Percentiles rank a stretch among this genome's conserved stretches.
Conservation (phyloP, 2,113 vertebrate species). For the Tonatia bakeri region DNA sequence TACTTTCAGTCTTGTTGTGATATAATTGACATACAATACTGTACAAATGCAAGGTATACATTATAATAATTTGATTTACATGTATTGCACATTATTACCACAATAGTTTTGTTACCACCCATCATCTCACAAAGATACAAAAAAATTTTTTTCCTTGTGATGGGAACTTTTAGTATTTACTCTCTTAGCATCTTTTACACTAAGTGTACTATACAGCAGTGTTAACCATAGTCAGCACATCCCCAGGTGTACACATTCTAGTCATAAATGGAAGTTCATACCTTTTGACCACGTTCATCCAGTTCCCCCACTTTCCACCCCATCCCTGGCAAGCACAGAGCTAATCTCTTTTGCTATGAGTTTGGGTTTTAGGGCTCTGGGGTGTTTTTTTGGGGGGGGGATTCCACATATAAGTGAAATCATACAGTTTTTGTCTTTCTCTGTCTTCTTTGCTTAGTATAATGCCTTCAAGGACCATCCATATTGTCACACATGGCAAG, state of each 20-base stretch:
- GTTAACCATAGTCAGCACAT: too few relatives aligned
- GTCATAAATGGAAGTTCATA: background rate
- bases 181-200: background rate
- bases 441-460: background rate
- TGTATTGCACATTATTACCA: background rate
- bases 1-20: background rate
- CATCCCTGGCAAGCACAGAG: background rate
- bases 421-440: background rate
- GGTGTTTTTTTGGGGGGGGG: too few relatives aligned
- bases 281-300: background rate
- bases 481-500: background rate
- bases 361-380: background rate
- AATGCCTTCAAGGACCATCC: background rate
- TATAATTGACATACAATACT: background rate
- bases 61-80: background rate
- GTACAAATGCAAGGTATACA: background rate
- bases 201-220: background rate
- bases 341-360: background rate
- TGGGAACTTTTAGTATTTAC: background rate
- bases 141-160: background rate
- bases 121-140: background rate
- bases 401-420: background rate
- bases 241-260: background rate
- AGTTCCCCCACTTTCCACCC: fast-evolving
- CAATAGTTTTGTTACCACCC: background rate